Evolutionary conservation across 2,797 vertebrate genomes (phyloP).

Genomic region (Forpus xanthops): DNA sequence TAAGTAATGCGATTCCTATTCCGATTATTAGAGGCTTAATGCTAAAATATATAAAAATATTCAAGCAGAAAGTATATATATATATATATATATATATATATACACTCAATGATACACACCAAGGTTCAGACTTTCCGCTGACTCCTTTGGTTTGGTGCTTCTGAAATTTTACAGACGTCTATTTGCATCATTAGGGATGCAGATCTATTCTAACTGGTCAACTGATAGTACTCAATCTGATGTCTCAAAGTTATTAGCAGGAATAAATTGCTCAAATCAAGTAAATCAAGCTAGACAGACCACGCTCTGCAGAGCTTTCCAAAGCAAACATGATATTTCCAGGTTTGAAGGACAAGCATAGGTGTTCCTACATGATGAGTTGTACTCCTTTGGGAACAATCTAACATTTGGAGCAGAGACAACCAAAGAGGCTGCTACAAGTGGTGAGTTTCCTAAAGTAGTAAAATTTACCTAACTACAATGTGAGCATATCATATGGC

Average conservation of each 20-base stretch:
- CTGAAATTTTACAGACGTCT: not conserved
- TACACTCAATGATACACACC: not conserved
- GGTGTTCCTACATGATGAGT: not conserved
- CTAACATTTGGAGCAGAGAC: not conserved
- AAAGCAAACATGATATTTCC: not conserved
- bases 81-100: not conserved
- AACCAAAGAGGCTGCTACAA: not conserved
- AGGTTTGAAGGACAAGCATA: not conserved
- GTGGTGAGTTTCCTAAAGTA: not conserved
- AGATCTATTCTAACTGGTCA: not conserved
- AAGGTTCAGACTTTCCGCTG: not conserved
- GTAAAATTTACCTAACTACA: not conserved
- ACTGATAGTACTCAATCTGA: accelerated
- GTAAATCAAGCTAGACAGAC: not conserved
- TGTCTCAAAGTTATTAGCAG: not conserved
- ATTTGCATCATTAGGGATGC: not conserved
- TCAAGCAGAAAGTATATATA: not conserved
- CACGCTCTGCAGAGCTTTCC: not conserved
- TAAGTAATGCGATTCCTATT: not conserved
- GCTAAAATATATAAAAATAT: not conserved
- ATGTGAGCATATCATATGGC: not conserved
- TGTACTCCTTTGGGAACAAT: not conserved
- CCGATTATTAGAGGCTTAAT: not conserved
- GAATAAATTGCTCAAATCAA: not conserved
- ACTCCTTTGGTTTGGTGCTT: not conserved